A percentile compares a stretch with the other conserved stretches of the same genome.
These are phyloP conservation scores for Gnathonemus echidnorhynchus DNA, from an alignment of 2,113 vertebrate species.

Conservation along the genomic window DNA sequence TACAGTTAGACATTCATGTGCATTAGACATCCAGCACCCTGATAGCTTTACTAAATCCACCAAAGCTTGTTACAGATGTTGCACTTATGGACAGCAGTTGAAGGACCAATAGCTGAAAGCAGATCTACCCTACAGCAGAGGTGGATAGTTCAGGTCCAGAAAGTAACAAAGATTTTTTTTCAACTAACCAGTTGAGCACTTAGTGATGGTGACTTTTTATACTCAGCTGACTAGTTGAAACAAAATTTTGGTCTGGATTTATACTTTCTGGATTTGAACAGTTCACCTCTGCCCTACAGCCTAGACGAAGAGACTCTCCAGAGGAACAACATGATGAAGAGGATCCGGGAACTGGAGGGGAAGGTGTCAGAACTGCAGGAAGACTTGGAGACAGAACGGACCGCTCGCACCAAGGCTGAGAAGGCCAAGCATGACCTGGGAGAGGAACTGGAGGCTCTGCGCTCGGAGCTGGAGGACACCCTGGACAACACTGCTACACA, in stretches of 20 bases:
- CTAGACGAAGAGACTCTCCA: conserved; percentile 80
- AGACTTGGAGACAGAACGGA: conserved; percentile 77
- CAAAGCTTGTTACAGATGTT: background rate
- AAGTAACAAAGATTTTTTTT: background rate
- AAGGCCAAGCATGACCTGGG: conserved; percentile 80
- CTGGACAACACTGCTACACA: conserved; percentile 84
- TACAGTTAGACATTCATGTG: background rate
- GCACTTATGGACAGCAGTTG: background rate
- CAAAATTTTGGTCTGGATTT: background rate
- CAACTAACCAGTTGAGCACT: background rate
- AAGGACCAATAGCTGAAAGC: background rate
- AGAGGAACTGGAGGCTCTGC: conserved; percentile 84
- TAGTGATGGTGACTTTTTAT: background rate
- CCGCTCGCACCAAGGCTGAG: conserved; percentile 76
- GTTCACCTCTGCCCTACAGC: conserved; percentile 48
- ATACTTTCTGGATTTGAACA: background rate
- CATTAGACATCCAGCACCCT: background rate
- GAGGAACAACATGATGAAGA: conserved; percentile 75
- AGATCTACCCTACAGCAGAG: background rate
- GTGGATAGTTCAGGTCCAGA: background rate
- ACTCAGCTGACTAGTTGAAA: background rate
- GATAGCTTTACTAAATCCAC: background rate
- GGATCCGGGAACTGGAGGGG: conserved; percentile 27
- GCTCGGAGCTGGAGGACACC: conserved; percentile 87
- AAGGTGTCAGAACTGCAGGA: conserved; percentile 63